These are phyloP conservation scores for Byasa hedistus DNA, from an alignment of 2,888 invertebrate species.

Conservation along the genomic window DNA sequence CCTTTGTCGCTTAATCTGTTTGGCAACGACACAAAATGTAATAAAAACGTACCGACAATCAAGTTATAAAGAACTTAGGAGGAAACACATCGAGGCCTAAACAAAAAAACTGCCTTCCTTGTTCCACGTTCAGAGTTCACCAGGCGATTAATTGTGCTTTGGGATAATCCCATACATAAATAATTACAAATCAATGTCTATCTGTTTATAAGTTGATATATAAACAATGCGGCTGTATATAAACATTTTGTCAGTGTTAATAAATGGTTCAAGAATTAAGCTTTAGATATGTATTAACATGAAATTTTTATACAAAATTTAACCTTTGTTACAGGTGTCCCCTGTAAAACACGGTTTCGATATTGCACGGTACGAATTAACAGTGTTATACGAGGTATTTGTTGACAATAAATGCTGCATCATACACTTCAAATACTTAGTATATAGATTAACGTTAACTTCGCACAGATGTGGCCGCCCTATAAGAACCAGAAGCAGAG, in stretches of 20 bases:
- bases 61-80: conserved; percentile 36
- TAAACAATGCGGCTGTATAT: too few relatives aligned
- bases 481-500: conserved; percentile 41
- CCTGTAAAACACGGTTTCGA: too few relatives aligned
- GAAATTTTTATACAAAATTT: too few relatives aligned
- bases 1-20: conserved; percentile 19
- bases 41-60: conserved; percentile 40
- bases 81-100: conserved; percentile 43
- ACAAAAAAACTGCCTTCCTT: conserved; percentile 50
- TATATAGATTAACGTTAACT: background rate
- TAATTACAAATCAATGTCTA: background rate
- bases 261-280: too few relatives aligned
- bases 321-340: too few relatives aligned
- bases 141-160: background rate
- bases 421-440: background rate
- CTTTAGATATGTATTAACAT: too few relatives aligned
- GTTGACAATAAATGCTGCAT: background rate
- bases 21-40: conserved; percentile 54
- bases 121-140: conserved; percentile 45
- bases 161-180: background rate
- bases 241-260: too few relatives aligned
- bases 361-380: too few relatives aligned
- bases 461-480: conserved; percentile 33
- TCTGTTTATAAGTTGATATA: background rate
- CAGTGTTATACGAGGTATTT: too few relatives aligned